phyloP scores from a whole-genome alignment of 2,113 vertebrate genomes.

The Gallinago jamesoni region DNA sequence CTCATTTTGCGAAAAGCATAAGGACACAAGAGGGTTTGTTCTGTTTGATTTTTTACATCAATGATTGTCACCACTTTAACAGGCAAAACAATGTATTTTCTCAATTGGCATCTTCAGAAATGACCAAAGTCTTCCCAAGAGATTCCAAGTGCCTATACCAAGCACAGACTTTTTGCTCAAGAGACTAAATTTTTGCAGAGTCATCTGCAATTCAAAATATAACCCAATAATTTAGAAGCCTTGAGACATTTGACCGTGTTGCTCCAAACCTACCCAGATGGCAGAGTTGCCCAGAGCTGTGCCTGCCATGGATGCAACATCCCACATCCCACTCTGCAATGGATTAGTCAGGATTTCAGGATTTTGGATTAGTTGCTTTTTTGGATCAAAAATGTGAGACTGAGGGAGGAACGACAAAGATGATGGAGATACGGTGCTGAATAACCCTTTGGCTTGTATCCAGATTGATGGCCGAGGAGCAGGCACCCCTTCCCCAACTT shows the following conservation, averaged over 20 bases:
- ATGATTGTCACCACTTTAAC: not conserved
- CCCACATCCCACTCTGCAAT: accelerated
- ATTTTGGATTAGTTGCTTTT: not conserved
- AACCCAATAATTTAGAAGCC: not conserved
- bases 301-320: not conserved
- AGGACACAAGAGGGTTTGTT: not conserved
- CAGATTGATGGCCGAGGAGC: not conserved
- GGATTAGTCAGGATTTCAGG: no score
- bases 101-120: not conserved
- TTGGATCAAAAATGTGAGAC: accelerated
- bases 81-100: not conserved
- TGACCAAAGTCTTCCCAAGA: not conserved
- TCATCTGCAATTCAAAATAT: not conserved
- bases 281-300: not conserved
- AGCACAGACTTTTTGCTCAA: not conserved
- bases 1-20: not conserved
- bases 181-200: not conserved
- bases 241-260: not conserved
- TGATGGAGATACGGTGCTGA: not conserved
- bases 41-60: not conserved
- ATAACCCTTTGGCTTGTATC: not conserved
- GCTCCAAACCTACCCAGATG: not conserved
- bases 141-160: not conserved
- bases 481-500: not conserved
- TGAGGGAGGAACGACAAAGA: not conserved